phyloP scores from a whole-genome alignment of 2,797 vertebrate species.

The Helarctos malayanus region DNA sequence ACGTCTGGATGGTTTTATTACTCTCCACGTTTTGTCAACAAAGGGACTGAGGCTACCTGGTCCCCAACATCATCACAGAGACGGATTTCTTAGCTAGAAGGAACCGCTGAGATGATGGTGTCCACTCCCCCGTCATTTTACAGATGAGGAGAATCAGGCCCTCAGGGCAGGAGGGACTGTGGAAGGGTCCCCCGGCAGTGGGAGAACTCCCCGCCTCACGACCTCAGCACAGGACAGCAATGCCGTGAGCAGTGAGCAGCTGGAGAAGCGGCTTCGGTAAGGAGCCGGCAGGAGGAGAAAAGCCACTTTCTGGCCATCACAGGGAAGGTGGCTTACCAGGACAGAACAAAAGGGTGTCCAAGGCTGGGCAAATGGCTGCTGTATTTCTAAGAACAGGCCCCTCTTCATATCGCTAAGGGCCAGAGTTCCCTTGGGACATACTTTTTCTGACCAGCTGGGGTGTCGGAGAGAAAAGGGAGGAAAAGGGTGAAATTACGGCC shows the following conservation, averaged over 20 bases:
- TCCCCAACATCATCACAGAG: neutral
- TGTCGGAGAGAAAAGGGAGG: neutral
- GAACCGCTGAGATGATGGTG: neutral
- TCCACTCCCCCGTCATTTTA: neutral
- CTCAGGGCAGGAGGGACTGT: neutral
- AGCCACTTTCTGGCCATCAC: accelerated
- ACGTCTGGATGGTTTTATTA: neutral
- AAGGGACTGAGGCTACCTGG: neutral
- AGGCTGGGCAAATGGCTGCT: neutral
- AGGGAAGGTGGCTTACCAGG: neutral
- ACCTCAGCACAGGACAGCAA: accelerated
- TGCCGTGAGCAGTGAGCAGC: accelerated
- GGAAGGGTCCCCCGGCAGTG: neutral
- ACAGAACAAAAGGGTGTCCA: neutral
- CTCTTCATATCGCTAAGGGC: neutral
- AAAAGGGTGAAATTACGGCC: neutral
- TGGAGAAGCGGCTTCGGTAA: too few relatives aligned
- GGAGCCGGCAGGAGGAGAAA: neutral
- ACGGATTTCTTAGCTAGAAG: neutral
- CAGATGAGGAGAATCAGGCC: neutral
- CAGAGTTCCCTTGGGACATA: neutral
- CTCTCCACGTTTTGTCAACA: neutral
- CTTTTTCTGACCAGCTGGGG: neutral
- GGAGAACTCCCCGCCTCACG: neutral
- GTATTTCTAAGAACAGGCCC: neutral